Evolutionary conservation across 2,113 vertebrate species (phyloP).

Genomic region (Myotis yumanensis): DNA sequence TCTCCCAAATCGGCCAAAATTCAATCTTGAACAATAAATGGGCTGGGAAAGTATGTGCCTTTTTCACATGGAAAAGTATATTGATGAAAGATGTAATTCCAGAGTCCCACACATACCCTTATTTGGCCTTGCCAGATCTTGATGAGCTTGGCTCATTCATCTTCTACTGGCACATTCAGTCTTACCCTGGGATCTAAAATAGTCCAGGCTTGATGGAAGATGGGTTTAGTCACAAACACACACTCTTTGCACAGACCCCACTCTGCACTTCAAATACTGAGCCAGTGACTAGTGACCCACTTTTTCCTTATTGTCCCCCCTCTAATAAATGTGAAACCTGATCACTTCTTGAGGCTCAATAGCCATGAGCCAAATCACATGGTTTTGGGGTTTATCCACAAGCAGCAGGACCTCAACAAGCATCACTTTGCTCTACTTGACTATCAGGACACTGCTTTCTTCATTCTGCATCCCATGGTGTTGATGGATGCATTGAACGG

Average conservation of each 20-base stretch:
- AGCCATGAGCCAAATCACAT: background rate
- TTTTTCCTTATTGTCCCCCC: background rate
- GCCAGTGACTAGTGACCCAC: background rate
- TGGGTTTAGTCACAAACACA: background rate
- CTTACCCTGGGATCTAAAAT: background rate
- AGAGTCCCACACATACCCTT: background rate
- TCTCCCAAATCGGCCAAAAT: background rate
- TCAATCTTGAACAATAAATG: slow-evolving; percentile 17
- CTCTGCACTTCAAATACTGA: background rate
- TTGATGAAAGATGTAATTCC: background rate
- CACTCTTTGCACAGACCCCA: background rate
- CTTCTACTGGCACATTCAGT: background rate
- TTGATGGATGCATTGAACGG: background rate
- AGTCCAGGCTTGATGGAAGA: background rate
- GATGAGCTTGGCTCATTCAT: background rate
- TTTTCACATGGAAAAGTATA: background rate
- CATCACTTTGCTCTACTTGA: background rate
- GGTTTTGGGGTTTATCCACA: background rate
- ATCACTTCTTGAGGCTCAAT: background rate
- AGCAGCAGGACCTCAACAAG: background rate
- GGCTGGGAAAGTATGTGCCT: background rate
- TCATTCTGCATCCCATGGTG: background rate
- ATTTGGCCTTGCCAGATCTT: background rate
- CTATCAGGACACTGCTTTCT: background rate
- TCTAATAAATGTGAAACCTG: background rate